These are phyloP conservation scores for Sycobia sp. DNA, from an alignment of 1,140 invertebrate genomes.

Conservation along the genomic window DNA sequence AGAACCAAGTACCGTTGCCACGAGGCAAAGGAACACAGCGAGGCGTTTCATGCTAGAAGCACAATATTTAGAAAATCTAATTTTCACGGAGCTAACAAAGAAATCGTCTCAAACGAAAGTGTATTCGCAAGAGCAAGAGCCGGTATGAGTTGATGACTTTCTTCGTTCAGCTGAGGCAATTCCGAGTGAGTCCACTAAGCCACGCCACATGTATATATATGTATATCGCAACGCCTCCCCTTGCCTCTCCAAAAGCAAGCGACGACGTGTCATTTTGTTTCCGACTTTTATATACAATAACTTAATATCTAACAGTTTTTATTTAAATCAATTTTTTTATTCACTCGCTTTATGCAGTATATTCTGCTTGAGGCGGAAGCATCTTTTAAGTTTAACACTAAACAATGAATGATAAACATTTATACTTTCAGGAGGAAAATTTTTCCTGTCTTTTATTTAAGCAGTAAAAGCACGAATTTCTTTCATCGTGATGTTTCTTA, in stretches of 20 bases:
- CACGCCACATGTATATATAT: constrained; percentile 1
- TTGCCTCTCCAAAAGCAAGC: neutral
- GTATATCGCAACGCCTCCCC: constrained; percentile 14
- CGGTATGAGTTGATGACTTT: neutral
- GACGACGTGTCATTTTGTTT: constrained; percentile 9
- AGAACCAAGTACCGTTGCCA: constrained; percentile 26
- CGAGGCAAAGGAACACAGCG: constrained; percentile 37
- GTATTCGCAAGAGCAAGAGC: no score
- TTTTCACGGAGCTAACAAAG: no score
- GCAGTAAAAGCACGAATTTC: neutral
- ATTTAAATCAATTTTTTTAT: neutral
- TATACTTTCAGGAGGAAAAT: neutral
- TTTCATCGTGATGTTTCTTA: neutral
- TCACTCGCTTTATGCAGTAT: neutral
- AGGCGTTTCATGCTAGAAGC: constrained; percentile 23
- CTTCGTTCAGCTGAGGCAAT: neutral
- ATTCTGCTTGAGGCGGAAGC: neutral
- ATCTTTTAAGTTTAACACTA: neutral
- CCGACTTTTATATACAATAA: constrained; percentile 8
- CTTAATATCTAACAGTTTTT: neutral
- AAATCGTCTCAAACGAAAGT: no score
- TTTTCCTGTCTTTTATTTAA: neutral
- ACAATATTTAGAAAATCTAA: no score
- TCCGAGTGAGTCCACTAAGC: neutral
- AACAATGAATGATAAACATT: constrained; percentile 14